phyloP scores from a whole-genome alignment of 2,113 vertebrate genomes.

The Electrona antarctica region DNA sequence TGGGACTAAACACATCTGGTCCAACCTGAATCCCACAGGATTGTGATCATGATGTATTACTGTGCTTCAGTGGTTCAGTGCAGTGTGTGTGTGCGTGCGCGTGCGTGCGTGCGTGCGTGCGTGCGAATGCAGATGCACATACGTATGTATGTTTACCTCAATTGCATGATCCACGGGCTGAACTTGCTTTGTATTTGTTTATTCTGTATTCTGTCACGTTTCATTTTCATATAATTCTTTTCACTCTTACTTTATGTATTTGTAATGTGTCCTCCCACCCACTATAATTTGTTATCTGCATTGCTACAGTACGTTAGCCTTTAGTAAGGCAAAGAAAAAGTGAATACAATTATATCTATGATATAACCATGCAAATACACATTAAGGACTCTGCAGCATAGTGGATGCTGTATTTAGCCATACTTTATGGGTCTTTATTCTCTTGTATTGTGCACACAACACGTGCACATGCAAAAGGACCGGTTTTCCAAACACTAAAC shows the following conservation, averaged over 20 bases:
- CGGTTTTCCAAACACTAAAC: constrained; percentile 28
- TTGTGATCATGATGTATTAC: too few relatives aligned
- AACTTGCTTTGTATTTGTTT: not conserved
- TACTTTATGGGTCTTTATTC: not conserved
- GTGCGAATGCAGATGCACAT: not conserved
- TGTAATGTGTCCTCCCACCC: not conserved
- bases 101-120: not conserved
- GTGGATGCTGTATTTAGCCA: not conserved
- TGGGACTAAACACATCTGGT: constrained; percentile 22
- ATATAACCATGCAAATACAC: too few relatives aligned
- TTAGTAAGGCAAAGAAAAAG: not conserved
- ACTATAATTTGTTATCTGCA: not conserved
- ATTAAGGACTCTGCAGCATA: not conserved
- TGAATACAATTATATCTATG: too few relatives aligned
- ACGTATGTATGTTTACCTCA: not conserved
- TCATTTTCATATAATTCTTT: not conserved
- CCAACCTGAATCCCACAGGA: constrained; percentile 1
- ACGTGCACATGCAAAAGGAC: constrained; percentile 12
- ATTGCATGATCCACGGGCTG: not conserved
- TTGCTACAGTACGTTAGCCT: not conserved
- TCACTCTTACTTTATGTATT: not conserved
- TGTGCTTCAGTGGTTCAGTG: too few relatives aligned
- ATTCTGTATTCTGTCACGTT: not conserved
- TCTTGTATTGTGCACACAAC: not conserved
- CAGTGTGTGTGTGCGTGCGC: not conserved